Base-by-base conservation (phyloP, 2,888 invertebrate species). In the Baronia brevicornis region DNA sequence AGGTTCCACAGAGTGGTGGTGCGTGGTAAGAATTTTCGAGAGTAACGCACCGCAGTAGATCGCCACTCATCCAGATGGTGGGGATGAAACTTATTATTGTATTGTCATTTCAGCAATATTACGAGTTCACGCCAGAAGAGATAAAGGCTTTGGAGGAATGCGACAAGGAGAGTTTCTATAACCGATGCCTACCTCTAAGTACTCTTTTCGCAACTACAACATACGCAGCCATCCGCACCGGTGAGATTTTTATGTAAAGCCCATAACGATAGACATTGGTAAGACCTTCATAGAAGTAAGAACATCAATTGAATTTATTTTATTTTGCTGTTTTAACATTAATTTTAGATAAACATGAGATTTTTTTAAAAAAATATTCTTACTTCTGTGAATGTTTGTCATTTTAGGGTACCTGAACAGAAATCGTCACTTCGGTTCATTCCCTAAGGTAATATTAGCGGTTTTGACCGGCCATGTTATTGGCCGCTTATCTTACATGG, bases 161-260 rank as follows among this genome's bases (percentile, higher is more conserved):
- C 60, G 92, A 92, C 63, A 72, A 74, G 29, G 94, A 94, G 54
- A 92, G 92, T 46, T 94, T 94, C 63, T 91, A 89, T 56, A 87
- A 88, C 48, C 85, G 94, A 43, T 91, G 91, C 44, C 41, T 94
- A 19, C 94, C 94, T 0, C 54, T 91, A 22, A 88, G 90, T 35
- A 80, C 90, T 0, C 48, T 87, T 0, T 70, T 92, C 22, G 91
- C 90, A 0, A 61, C 89, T 1, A 70, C 85, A 15, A 87, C 91
- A 0, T 91, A 87, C 54, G 86, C 86, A 43, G 92, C 87, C 4
- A 87, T 92, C 0, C 88, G 88, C 63, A 67, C 79, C 51, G 92
- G 92, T 84, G 40, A 67, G 65, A 40, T 17, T 25, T 7, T 23
- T n/a, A 14, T 23, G 22, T 9, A 15, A 7, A 15, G 14, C 20